Conservation (phyloP, 2,888 invertebrate genomes). For the Thumatha senex region DNA sequence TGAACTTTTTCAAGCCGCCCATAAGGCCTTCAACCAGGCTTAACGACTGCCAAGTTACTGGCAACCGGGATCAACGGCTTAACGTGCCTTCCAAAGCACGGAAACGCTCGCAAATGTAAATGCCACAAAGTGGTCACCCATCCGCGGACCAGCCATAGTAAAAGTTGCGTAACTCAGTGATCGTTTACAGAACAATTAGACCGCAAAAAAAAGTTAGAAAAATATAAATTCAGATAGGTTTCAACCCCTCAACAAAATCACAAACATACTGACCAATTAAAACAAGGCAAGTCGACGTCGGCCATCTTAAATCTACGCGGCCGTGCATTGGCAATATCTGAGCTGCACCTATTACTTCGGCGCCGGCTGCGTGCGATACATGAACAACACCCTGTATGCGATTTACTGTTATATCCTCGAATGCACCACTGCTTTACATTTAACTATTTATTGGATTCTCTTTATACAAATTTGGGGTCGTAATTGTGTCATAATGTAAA, state of each 20-base stretch:
- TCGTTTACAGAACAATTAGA: too few relatives aligned
- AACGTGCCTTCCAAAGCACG: too few relatives aligned
- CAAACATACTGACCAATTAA: conserved; percentile 68
- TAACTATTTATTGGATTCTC: conserved; percentile 12
- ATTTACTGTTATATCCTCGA: conserved; percentile 46
- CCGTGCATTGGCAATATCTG: conserved; percentile 80
- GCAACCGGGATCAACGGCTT: too few relatives aligned
- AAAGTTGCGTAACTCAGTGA: too few relatives aligned
- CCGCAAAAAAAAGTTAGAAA: too few relatives aligned
- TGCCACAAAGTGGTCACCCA: too few relatives aligned
- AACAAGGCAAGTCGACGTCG: conserved; percentile 78
- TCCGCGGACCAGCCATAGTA: too few relatives aligned
- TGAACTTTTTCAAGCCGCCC: too few relatives aligned
- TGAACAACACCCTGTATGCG: conserved; percentile 34
- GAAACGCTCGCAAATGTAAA: too few relatives aligned
- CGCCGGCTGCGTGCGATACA: conserved; percentile 40
- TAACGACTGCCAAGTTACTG: too few relatives aligned
- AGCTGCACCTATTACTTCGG: conserved; percentile 65
- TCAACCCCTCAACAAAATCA: conserved; percentile 48
- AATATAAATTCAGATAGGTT: conserved; percentile 17
- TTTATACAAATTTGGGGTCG: conserved; percentile 1
- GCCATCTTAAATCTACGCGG: conserved; percentile 80
- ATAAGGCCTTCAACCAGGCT: too few relatives aligned
- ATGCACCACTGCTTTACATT: conserved; percentile 27
- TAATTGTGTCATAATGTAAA: conserved; percentile 2